Evolutionary conservation across 1,140 invertebrate species (phyloP).

Genomic region (Drosophila lini): DNA sequence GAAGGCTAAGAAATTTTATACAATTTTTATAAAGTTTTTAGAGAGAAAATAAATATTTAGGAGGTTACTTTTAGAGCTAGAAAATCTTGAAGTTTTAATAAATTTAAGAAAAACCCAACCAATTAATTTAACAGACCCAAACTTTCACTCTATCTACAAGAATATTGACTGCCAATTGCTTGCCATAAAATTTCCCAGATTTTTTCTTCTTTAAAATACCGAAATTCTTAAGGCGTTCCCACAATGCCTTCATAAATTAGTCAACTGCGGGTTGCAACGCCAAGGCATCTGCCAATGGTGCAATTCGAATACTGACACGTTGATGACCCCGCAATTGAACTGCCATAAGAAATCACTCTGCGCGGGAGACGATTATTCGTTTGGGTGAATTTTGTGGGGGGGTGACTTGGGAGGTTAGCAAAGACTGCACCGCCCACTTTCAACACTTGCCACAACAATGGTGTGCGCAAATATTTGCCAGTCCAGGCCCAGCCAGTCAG

Average conservation of each 20-base stretch:
- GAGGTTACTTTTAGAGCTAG: background rate
- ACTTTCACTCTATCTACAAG: slow-evolving; percentile 8
- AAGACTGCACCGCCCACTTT: slow-evolving; percentile 70
- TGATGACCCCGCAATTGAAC: slow-evolving; percentile 74
- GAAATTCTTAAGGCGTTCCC: slow-evolving; percentile 44
- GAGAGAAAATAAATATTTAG: too few species aligned
- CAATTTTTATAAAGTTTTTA: background rate
- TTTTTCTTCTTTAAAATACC: background rate
- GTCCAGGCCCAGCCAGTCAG: slow-evolving; percentile 21
- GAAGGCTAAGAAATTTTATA: too few species aligned
- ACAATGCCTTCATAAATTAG: slow-evolving; percentile 51
- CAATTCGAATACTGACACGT: slow-evolving; percentile 68
- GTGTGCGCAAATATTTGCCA: slow-evolving; percentile 80
- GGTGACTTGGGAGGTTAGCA: background rate
- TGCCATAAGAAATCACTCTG: slow-evolving; percentile 80
- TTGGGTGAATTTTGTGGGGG: background rate
- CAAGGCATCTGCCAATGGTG: slow-evolving; percentile 39
- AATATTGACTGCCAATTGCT: slow-evolving; percentile 25
- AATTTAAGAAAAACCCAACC: background rate
- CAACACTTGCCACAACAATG: slow-evolving; percentile 80
- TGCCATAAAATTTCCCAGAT: background rate
- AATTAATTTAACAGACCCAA: background rate
- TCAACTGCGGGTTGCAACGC: slow-evolving; percentile 18
- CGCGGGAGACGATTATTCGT: slow-evolving; percentile 44
- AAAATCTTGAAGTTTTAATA: background rate